A percentile compares a stretch with the other conserved stretches of the same genome.
These are phyloP conservation scores for Glomeris marginata DNA, from an alignment of 2,888 invertebrate species.

Conservation along the genomic window DNA sequence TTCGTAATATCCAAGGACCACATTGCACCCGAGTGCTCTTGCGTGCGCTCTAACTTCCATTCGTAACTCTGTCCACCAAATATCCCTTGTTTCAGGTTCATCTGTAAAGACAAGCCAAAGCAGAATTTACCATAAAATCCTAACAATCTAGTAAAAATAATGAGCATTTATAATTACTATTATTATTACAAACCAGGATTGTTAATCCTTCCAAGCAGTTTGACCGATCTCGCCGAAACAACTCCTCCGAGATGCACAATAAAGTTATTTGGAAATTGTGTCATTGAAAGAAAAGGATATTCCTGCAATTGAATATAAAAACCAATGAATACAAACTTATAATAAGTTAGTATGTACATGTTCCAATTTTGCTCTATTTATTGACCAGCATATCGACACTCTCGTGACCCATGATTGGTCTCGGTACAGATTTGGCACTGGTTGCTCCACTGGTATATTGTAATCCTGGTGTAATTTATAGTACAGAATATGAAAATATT, in stretches of 20 bases:
- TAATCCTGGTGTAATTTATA: neutral
- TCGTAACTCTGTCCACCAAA: constrained; percentile 93
- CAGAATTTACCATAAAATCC: constrained; percentile 2
- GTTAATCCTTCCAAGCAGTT: constrained; percentile 61
- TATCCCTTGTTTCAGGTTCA: constrained; percentile 79
- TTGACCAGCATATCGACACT: constrained; percentile 55
- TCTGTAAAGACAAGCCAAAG: constrained; percentile 34
- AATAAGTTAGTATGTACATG: neutral
- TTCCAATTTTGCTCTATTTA: too few relatives aligned
- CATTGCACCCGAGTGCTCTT: constrained; percentile 78
- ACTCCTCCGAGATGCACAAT: constrained; percentile 74
- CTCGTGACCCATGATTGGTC: constrained; percentile 22
- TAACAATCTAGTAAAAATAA: neutral
- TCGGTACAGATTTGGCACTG: too few relatives aligned
- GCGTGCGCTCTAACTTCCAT: constrained; percentile 92
- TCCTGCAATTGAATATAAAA: constrained; percentile 35
- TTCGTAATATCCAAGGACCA: constrained; percentile 87
- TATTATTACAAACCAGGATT: constrained; percentile 38
- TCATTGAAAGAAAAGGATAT: constrained; percentile 87
- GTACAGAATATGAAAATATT: constrained; percentile 9
- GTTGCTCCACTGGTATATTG: too few relatives aligned
- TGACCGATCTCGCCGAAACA: constrained; percentile 68
- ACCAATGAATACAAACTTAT: neutral
- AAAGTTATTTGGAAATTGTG: constrained; percentile 75
- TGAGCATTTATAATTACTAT: neutral